A percentile compares a stretch with the other conserved stretches of the same genome.
phyloP scores from a whole-genome alignment of 2,797 vertebrate species.

The Leptodactylus fallax region DNA sequence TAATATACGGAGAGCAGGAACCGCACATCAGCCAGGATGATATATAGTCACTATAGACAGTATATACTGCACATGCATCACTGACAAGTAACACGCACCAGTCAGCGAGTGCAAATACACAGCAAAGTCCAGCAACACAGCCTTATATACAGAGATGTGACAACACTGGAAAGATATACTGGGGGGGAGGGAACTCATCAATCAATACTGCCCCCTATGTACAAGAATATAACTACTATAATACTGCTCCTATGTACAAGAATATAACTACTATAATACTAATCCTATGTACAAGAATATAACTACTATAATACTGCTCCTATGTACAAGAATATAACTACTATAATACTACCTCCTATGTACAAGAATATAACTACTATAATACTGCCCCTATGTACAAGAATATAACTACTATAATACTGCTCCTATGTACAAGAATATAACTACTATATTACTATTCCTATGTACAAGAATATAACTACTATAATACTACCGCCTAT shows the following conservation, averaged over 20 bases:
- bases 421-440: neutral
- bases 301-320: neutral
- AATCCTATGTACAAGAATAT: too few species aligned
- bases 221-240: too few species aligned
- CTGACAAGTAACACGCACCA: too few species aligned
- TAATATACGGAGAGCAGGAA: neutral
- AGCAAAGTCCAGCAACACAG: too few species aligned
- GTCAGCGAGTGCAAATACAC: too few species aligned
- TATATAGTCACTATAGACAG: neutral
- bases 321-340: neutral
- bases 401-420: conserved; percentile 9
- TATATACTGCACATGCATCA: too few species aligned
- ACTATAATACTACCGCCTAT: neutral
- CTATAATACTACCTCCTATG: neutral
- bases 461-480: conserved; percentile 5
- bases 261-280: too few species aligned
- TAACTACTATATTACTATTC: neutral
- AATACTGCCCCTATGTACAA: neutral
- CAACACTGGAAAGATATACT: too few species aligned
- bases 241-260: too few species aligned
- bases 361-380: conserved; percentile 1
- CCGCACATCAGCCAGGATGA: neutral
- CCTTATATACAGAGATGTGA: too few species aligned
- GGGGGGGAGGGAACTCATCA: too few species aligned
- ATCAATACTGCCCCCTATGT: too few species aligned